Evolutionary conservation across 1,140 invertebrate species (phyloP).

Genomic region (Drosophila insularis): DNA sequence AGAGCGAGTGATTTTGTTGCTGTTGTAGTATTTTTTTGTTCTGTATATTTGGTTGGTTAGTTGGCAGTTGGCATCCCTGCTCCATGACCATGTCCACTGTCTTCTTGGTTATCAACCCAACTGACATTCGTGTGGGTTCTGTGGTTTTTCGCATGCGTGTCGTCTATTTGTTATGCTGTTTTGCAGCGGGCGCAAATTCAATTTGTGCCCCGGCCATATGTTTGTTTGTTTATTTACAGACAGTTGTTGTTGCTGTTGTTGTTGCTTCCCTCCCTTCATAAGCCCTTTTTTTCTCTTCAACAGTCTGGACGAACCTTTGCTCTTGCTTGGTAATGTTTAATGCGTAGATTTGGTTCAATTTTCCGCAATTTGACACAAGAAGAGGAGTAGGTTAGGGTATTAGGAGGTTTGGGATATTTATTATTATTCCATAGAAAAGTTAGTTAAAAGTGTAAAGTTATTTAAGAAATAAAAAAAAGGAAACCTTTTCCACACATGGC

Average conservation of each 20-base stretch:
- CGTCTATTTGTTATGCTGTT: constrained; percentile 77
- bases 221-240: constrained; percentile 60
- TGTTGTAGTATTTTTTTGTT: constrained; percentile 1
- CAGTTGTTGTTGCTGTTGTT: neutral
- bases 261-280: no score
- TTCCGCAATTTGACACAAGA: neutral
- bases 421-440: no score
- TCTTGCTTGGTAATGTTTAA: neutral
- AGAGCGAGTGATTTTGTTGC: constrained; percentile 36
- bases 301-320: neutral
- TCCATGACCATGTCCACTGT: constrained; percentile 36
- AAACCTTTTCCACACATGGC: no score
- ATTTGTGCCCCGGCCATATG: constrained; percentile 62
- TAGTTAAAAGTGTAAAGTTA: no score
- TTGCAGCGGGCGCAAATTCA: constrained; percentile 66
- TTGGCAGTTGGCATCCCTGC: constrained; percentile 23
- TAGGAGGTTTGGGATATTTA: neutral
- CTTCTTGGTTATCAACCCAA: constrained; percentile 67
- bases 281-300: no score
- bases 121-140: constrained; percentile 58
- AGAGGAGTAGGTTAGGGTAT: neutral
- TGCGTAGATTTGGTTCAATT: neutral
- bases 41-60: neutral
- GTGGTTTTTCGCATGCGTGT: constrained; percentile 61
- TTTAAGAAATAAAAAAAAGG: no score